A percentile compares a stretch with the other conserved stretches of the same genome.
These are phyloP conservation scores for Stenopsyche tienmushanensis DNA, from an alignment of 1,140 invertebrate species.

Conservation along the genomic window DNA sequence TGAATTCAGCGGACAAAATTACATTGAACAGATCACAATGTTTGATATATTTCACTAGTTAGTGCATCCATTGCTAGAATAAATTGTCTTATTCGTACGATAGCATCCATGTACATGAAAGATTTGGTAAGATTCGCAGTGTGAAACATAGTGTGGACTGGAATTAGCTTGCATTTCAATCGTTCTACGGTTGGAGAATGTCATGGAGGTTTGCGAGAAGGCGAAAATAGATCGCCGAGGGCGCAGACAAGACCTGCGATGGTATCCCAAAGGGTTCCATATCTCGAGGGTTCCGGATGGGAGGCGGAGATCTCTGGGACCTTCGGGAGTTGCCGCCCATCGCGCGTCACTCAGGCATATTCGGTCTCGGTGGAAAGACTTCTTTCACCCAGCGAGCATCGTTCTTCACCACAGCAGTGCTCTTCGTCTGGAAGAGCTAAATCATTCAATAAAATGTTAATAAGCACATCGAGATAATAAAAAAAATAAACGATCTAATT, in stretches of 20 bases:
- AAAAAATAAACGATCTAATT: neutral
- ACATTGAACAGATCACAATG: too few species aligned
- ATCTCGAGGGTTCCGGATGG: conserved; percentile 11
- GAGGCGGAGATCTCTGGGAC: neutral
- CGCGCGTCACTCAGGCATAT: conserved; percentile 64
- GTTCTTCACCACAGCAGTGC: conserved; percentile 41
- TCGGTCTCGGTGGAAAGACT: conserved; percentile 71
- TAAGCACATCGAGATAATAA: too few species aligned
- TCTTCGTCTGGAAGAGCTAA: conserved; percentile 44
- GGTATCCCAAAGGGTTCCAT: conserved; percentile 50
- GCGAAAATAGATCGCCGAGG: conserved; percentile 50
- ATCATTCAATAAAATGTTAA: too few species aligned
- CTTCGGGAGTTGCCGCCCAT: conserved; percentile 34
- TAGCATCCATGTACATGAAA: too few species aligned
- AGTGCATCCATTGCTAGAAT: too few species aligned
- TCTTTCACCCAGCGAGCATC: conserved; percentile 58
- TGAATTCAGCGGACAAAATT: too few species aligned
- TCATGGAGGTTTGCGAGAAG: conserved; percentile 41
- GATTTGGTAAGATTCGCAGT: too few species aligned
- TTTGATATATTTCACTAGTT: too few species aligned
- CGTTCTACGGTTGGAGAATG: too few species aligned
- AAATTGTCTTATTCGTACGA: too few species aligned
- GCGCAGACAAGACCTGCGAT: conserved; percentile 53
- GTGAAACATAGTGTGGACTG: too few species aligned
- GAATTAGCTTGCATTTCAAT: too few species aligned